Percentiles rank a stretch among this genome's conserved stretches.
Conservation (phyloP, 2,797 vertebrate species). For the Danio aesculapii region DNA sequence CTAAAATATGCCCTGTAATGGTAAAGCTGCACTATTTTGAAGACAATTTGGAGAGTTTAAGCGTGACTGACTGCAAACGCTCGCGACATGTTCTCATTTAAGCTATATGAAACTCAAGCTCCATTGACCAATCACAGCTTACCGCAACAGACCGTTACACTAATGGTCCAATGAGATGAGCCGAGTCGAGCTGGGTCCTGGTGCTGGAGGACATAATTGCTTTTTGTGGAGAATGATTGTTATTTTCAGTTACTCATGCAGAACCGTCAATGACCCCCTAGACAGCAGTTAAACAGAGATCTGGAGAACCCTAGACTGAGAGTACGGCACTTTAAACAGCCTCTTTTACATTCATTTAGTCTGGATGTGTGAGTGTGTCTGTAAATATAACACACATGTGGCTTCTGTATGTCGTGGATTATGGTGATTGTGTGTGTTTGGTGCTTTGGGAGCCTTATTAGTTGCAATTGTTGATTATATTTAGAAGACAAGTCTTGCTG, state of each 20-base stretch:
- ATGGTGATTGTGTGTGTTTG: slow-evolving; percentile 3
- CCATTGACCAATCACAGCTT: slow-evolving; percentile 31
- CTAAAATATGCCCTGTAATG: background rate
- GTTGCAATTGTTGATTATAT: background rate
- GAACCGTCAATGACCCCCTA: slow-evolving; percentile 35
- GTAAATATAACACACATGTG: background rate
- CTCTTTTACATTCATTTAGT: slow-evolving; percentile 43
- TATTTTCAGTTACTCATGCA: slow-evolving; percentile 53
- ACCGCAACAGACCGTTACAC: slow-evolving; percentile 33
- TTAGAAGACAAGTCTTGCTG: background rate
- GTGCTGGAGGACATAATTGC: slow-evolving; percentile 34
- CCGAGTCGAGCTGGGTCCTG: background rate
- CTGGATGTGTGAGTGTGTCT: background rate
- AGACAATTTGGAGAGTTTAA: slow-evolving; percentile 10
- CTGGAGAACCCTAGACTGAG: slow-evolving; percentile 29
- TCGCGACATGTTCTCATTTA: slow-evolving; percentile 8
- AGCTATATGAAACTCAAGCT: slow-evolving; percentile 26
- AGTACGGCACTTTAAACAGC: slow-evolving; percentile 33
- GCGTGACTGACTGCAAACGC: background rate
- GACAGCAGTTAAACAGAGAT: slow-evolving; percentile 38
- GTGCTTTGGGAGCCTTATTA: slow-evolving; percentile 14
- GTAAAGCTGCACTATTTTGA: background rate
- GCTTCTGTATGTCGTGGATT: background rate
- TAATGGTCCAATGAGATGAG: slow-evolving; percentile 34
- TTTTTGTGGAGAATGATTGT: slow-evolving; percentile 47